Percentiles rank a stretch among this genome's conserved stretches.
Conservation (phyloP, 2,113 vertebrate genomes). For the Centrocercus urophasianus region DNA sequence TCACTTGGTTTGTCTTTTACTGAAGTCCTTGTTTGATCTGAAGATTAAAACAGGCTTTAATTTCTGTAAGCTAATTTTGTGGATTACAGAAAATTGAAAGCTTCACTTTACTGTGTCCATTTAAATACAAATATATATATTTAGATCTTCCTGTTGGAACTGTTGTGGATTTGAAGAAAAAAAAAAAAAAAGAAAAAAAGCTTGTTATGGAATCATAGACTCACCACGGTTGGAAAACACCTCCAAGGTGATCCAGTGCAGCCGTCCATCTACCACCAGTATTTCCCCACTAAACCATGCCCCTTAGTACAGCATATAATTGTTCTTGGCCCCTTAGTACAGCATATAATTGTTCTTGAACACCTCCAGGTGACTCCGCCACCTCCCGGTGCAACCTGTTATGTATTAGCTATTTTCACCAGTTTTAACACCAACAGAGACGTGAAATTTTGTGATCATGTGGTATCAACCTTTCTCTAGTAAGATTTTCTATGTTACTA, state of each 20-base stretch:
- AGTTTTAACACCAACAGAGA: neutral
- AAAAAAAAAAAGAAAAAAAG: neutral
- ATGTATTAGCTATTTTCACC: neutral
- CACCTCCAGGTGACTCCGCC: too few relatives aligned
- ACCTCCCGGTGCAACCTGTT: neutral
- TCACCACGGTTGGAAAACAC: too few relatives aligned
- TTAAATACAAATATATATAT: neutral
- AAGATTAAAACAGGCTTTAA: neutral
- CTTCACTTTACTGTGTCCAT: neutral
- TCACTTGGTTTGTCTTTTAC: neutral
- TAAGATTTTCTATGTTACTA: neutral
- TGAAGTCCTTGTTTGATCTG: neutral
- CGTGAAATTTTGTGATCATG: neutral
- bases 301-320: too few relatives aligned
- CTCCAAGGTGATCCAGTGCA: too few relatives aligned
- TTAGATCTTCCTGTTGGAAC: neutral
- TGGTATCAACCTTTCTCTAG: neutral
- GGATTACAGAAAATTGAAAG: neutral
- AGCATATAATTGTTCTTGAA: too few relatives aligned
- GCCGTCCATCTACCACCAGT: too few relatives aligned
- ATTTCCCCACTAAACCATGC: too few relatives aligned
- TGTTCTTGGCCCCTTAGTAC: too few relatives aligned
- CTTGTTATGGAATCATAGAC: too few relatives aligned
- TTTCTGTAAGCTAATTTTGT: neutral
- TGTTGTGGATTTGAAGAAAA: neutral